Base-by-base conservation (phyloP, 2,888 invertebrate species). In the Trachelus stipa region DNA sequence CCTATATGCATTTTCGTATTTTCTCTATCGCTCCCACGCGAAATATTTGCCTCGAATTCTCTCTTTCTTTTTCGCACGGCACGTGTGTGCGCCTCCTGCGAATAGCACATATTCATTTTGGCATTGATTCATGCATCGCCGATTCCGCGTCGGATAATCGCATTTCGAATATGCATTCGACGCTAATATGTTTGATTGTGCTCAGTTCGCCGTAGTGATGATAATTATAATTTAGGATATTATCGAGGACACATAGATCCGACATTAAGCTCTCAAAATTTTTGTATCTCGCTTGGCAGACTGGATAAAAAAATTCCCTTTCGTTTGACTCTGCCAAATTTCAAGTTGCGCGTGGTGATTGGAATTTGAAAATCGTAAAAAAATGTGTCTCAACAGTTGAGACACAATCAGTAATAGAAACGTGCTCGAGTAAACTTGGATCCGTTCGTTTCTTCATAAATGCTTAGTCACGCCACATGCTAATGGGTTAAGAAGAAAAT, bases 161-260 rank as follows among this genome's bases (percentile, higher is more conserved):
- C 84, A 84, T 85, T 86, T 86, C 82, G 86, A 85, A 87, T 86
- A 87, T 84, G 79, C 83, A 85, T 85, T 83, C 83, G 84, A 81
- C 83, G 80, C 83, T 83, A 83, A 86, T 86, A 82, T 81, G 81
- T 85, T 83, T 83, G 82, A 83, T 84, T 83, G 81, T 83, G 82
- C 81, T 79, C 81, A 81, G 76, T 80, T 81, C 81, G 79, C 80
- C 81, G 77, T 81, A 81, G 83, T 85, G 82, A 81, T 80, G 81
- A 82, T 81, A 81, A 82, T 82, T 81, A 81, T 76, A 80, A 83
- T 75, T 79, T 76, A 77, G 74, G 73, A 82, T 77, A 71, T 80
- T 77, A 71, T 79, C 76, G 75, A 15, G 31, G 33, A 56, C 33
- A 34, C 33, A 31, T 31, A 56, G 56, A 56, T 56, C 23, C 56